Conservation (phyloP, 1,140 invertebrate species). For the Plutomurus gul region DNA sequence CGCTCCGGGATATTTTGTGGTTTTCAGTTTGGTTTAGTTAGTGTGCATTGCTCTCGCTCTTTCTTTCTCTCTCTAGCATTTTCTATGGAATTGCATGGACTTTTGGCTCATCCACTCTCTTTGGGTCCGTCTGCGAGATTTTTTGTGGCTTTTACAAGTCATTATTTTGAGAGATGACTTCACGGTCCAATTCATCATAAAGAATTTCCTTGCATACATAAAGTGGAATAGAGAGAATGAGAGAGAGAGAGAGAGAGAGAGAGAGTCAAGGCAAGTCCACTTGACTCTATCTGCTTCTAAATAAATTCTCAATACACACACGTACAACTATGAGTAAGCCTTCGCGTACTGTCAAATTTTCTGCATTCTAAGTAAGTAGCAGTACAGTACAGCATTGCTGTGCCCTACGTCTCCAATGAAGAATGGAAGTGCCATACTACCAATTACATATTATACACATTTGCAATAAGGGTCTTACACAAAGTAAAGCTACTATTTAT, state of each 20-base stretch:
- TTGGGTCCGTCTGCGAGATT: neutral
- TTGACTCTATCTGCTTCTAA: neutral
- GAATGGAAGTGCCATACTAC: too few species aligned
- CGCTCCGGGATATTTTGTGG: conserved; percentile 24
- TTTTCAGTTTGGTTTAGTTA: conserved; percentile 8
- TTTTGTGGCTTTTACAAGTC: conserved; percentile 43
- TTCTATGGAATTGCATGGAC: neutral
- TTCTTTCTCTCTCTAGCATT: neutral
- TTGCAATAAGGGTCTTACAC: too few species aligned
- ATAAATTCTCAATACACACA: conserved; percentile 11
- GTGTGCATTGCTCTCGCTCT: neutral
- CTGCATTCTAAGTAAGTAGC: too few species aligned
- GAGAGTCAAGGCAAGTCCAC: conserved; percentile 12
- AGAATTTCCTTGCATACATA: conserved; percentile 34
- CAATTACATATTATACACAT: too few species aligned
- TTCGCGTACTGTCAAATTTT: too few species aligned
- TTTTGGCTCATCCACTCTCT: neutral
- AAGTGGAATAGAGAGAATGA: neutral
- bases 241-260: too few species aligned
- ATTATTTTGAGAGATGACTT: conserved; percentile 46
- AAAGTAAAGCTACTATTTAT: too few species aligned
- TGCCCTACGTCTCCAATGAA: too few species aligned
- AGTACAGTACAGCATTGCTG: too few species aligned
- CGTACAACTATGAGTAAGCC: neutral
- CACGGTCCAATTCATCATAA: conserved; percentile 38